Percentiles rank a stretch among this genome's conserved stretches.
phyloP scores from a whole-genome alignment of 64 coral and sea anemone species.

The Porites australiensis region DNA sequence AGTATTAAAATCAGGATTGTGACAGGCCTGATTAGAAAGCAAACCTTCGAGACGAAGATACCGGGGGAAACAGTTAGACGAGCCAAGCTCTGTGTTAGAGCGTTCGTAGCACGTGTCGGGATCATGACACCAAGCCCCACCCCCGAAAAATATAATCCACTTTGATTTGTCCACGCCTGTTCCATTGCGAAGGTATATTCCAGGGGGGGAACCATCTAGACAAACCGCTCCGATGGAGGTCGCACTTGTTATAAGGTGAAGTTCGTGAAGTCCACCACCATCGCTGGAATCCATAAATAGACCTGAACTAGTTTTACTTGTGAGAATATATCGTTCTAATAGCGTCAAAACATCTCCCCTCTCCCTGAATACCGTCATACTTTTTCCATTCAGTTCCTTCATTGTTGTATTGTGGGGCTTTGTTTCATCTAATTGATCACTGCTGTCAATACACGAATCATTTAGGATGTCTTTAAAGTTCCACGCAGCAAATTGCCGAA shows the following conservation, averaged over 20 bases:
- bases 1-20: constrained; percentile 59
- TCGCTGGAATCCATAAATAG: neutral
- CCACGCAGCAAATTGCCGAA: neutral
- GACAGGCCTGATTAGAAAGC: constrained; percentile 9
- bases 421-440: neutral
- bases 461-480: neutral
- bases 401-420: neutral
- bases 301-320: neutral
- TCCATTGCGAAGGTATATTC: constrained; percentile 41
- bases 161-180: constrained; percentile 15
- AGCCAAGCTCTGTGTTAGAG: constrained; percentile 28
- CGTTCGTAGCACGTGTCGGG: constrained; percentile 4
- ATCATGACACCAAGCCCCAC: constrained; percentile 59
- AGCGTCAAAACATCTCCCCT: neutral
- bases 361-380: neutral
- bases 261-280: neutral
- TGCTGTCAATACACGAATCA: neutral
- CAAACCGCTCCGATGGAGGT: constrained; percentile 26
- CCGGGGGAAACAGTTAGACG: neutral
- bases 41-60: constrained; percentile 42
- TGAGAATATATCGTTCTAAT: neutral
- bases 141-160: constrained; percentile 69
- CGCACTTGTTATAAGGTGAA: neutral
- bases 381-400: neutral
- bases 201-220: constrained; percentile 59